Evolutionary conservation across 1,140 invertebrate genomes (phyloP).

Genomic region (Macrocentrus cingulum): DNA sequence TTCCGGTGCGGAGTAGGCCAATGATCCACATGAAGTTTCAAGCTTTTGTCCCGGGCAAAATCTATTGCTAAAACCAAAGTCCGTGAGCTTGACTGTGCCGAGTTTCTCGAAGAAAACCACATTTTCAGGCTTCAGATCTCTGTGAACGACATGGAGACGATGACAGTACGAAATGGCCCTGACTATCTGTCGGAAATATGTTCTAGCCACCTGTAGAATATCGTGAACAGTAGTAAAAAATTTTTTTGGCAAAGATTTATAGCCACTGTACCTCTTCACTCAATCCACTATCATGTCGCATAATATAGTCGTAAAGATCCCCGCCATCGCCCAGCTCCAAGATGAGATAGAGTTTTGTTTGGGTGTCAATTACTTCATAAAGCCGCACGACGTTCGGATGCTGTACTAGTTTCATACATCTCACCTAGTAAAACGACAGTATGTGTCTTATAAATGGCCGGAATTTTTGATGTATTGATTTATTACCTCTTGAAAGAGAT

Average conservation of each 20-base stretch:
- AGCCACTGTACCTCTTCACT: conserved; percentile 59
- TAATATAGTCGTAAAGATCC: conserved; percentile 99
- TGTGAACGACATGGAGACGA: conserved; percentile 87
- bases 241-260: background rate
- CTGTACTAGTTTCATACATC: conserved; percentile 99
- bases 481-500: conserved; percentile 92
- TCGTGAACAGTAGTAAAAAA: conserved; percentile 7
- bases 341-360: conserved; percentile 93
- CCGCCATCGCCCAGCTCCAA: conserved; percentile 98
- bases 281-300: conserved; percentile 86
- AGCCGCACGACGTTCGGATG: conserved; percentile 97
- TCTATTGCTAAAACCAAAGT: conserved; percentile 98
- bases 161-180: conserved; percentile 98
- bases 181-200: conserved; percentile 95
- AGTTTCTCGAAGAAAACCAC: conserved; percentile 98
- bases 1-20: conserved; percentile 99
- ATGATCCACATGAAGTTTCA: conserved; percentile 97
- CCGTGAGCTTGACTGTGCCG: conserved; percentile 96
- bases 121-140: conserved; percentile 98
- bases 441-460: no score
- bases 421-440: conserved; percentile 62
- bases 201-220: conserved; percentile 71
- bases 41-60: conserved; percentile 97
- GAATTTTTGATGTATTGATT: no score
- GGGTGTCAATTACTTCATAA: conserved; percentile 99